Evolutionary conservation across 92 coral and sea anemone species (phyloP), one percentile per base, ranked within the genome.

Genomic region (Porites rus): DNA sequence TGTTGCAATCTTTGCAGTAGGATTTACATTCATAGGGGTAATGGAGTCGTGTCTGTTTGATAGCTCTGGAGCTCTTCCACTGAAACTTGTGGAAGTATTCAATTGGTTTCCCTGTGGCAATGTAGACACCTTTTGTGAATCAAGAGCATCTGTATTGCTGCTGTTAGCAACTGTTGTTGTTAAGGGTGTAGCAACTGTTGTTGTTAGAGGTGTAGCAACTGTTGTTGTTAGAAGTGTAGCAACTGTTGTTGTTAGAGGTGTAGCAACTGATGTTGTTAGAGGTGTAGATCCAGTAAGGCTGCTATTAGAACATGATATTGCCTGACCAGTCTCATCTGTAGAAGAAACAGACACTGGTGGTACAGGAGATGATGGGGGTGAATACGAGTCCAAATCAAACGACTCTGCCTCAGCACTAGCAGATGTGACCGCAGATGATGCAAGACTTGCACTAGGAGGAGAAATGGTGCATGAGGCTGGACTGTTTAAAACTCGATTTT

Each of bases 401-500:
- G 20, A 70, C 58, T 69, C 77, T 8, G 56, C 8, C 9, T 1
- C 21, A 19, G 64, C 43, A 52, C 24, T 14, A 10, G 76, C 25
- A 50, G 25, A 17, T 52, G 78, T 20, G 22, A 19, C 58, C 3
- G 8, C 12, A 46, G 62, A 7, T 9, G 63, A 52, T 19, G 78
- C 7, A 19, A 19, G 58, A 56, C 61, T 52, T 52, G 64, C 43
- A 52, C 11, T 14, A 20, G 61, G 61, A 56, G 79, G 65, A 22
- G 79, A 56, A 22, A 22, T 20, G 6, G 24, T 65, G 5, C 50
- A 75, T 2, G 60, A 54, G 16, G 53, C 19, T n/a, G 77, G 85
- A 10, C 65, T 71, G 75, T 69, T 69, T 18, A 69, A 60, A 69
- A 69, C 69, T n/a, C 69, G 17, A 38, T 54, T 81, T 12, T 56